Percentiles rank a stretch among this genome's conserved stretches.
Evolutionary conservation across 2,888 invertebrate genomes (phyloP).

Genomic region (Cheilosia soror): DNA sequence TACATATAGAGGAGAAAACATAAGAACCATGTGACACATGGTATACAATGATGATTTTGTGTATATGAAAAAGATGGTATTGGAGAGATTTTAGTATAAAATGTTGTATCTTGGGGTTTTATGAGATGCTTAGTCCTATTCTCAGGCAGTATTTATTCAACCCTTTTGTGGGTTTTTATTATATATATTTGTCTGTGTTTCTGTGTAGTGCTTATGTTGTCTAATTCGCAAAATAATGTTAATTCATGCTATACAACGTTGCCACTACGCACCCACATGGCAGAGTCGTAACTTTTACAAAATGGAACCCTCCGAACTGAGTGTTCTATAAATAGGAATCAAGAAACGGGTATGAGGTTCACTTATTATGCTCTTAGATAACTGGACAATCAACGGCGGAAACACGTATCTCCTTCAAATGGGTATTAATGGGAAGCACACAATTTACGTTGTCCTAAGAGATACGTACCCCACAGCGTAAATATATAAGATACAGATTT

Average conservation of each 20-base stretch:
- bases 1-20: conserved; percentile 3
- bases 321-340: neutral
- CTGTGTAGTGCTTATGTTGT: conserved; percentile 25
- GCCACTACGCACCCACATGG: conserved; percentile 18
- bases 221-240: conserved; percentile 66
- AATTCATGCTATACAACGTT: conserved; percentile 55
- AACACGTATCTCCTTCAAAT: neutral
- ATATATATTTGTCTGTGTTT: conserved; percentile 25
- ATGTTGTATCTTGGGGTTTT: conserved; percentile 59
- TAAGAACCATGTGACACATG: conserved; percentile 54
- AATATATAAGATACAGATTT: neutral
- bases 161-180: conserved; percentile 51
- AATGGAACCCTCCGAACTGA: conserved; percentile 9
- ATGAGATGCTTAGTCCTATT: conserved; percentile 44
- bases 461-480: neutral
- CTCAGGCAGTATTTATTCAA: conserved; percentile 50
- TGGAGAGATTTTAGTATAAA: conserved; percentile 55
- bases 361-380: neutral
- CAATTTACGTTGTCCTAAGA: neutral
- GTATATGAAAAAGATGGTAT: conserved; percentile 23
- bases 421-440: neutral
- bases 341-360: neutral
- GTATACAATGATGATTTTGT: conserved; percentile 10
- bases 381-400: neutral
- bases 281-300: neutral